Evolutionary conservation across 2,797 vertebrate genomes (phyloP).

Genomic region (Eospalax fontanierii): DNA sequence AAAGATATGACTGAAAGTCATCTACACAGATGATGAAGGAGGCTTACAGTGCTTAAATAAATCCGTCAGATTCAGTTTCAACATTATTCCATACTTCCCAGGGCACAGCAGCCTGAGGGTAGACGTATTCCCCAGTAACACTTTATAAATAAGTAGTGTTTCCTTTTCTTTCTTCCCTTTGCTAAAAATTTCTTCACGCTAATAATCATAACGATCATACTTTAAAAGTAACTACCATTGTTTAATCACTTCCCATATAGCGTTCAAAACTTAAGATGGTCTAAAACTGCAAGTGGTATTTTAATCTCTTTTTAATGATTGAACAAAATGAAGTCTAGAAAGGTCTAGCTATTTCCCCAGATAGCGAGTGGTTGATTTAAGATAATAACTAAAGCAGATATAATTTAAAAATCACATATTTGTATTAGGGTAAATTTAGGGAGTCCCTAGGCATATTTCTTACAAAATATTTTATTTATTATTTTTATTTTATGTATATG

Average conservation of each 20-base stretch:
- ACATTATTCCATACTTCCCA: not conserved
- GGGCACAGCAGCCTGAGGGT: not conserved
- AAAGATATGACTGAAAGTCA: not conserved
- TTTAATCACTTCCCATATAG: not conserved
- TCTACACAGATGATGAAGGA: not conserved
- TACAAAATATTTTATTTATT: no score
- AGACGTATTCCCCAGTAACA: not conserved
- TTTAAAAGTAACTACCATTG: slow-evolving; percentile 7
- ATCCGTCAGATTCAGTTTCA: not conserved
- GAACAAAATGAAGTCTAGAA: slow-evolving; percentile 11
- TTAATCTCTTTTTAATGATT: not conserved
- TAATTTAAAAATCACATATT: slow-evolving; percentile 6
- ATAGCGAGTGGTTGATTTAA: not conserved
- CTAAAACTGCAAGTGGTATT: not conserved
- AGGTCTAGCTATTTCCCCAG: slow-evolving; percentile 32
- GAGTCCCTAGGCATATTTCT: not conserved
- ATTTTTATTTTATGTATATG: no score
- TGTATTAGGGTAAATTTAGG: not conserved
- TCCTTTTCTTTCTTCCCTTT: slow-evolving; percentile 20
- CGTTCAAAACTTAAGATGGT: slow-evolving; percentile 6
- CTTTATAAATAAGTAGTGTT: slow-evolving; percentile 29
- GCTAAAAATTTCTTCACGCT: not conserved
- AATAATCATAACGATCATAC: not conserved
- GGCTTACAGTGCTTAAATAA: not conserved
- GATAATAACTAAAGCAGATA: not conserved